Conservation (phyloP, 2,797 vertebrate species). For the Notolepis coatsorum region DNA sequence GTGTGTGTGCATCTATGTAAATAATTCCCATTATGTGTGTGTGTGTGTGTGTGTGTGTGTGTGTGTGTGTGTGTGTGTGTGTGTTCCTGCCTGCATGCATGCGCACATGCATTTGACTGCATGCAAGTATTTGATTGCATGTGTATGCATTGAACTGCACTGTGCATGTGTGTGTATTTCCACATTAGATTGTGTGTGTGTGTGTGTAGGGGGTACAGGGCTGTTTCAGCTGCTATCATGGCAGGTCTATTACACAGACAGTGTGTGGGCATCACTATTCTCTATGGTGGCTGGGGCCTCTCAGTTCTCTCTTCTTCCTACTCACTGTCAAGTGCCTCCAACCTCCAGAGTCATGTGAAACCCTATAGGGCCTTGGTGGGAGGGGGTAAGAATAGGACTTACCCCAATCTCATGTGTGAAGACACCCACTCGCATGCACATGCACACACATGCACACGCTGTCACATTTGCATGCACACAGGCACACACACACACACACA, state of each 20-base stretch:
- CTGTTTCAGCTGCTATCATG: slow-evolving; percentile 28
- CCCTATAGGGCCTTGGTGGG: slow-evolving; percentile 54
- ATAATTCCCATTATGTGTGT: slow-evolving; percentile 11
- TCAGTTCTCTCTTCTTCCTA: slow-evolving; percentile 70
- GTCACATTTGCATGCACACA: slow-evolving; percentile 4
- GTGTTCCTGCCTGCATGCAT: not conserved
- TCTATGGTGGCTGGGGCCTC: slow-evolving; percentile 56
- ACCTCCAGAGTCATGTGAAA: slow-evolving; percentile 68
- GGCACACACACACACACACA: not conserved
- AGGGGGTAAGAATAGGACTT: slow-evolving; percentile 58
- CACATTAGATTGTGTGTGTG: too few species aligned
- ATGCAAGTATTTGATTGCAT: slow-evolving; percentile 25
- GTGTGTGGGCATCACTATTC: slow-evolving; percentile 67
- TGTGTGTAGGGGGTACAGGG: too few species aligned
- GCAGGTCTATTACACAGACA: slow-evolving; percentile 62
- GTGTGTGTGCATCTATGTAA: slow-evolving; percentile 16
- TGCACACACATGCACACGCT: not conserved
- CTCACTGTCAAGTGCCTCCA: slow-evolving; percentile 79
- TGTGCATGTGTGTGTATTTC: slow-evolving; percentile 17
- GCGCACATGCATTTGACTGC: not conserved
- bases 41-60: slow-evolving; percentile 15
- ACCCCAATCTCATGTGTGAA: slow-evolving; percentile 37
- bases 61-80: slow-evolving; percentile 28
- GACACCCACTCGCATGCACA: slow-evolving; percentile 8
- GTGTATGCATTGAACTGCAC: slow-evolving; percentile 1